Base-by-base conservation (phyloP, 2,888 invertebrate genomes). In the Dicycla oo region DNA sequence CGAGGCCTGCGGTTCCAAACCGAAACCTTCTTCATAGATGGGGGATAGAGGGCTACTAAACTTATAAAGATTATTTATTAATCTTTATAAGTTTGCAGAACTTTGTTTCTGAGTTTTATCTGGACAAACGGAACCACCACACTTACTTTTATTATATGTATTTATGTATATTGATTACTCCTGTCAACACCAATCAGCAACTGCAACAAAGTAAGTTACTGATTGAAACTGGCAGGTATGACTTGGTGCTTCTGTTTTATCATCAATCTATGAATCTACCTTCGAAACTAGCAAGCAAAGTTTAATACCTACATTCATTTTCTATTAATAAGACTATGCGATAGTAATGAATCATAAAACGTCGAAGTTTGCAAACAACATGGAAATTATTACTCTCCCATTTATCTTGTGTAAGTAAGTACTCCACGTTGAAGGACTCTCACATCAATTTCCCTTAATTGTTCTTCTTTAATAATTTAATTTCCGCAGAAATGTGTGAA, bases 311-410 rank as follows among this genome's bases (percentile, higher is more conserved):
- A 30, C 15, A 15, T 62, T 10, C 20, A 63, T 54, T 54, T 67
- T 38, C 13, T 63, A n/a, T 13, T 56, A 11, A 56, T 11, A 30
- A 56, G 38, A 51, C 30, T 66, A 23, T 13, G 10, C 13, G 23
- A 15, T 23, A 43, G 23, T 11, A 66, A 69, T 69, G 65, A 65
- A 75, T 75, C 69, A 65, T 30, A 60, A 49, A 20, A 75, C 15
- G 40, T 60, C 49, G 45, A 65, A 69, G 38, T 69, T 54, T 49
- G 38, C 64, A 65, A 60, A 56, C 60, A 64, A 51, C 47, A 40
- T 30, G 38, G 26, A 40, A 56, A 68, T 57, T 47, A n/a, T 13
- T 26, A 4, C 26, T n/a, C 40, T 47, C 5, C 23, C n/a, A 34
- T 56, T 38, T 63, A 51, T 40, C 40, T 51, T 65, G 45, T 26